Base-by-base conservation (phyloP, 1,140 invertebrate genomes). In the Bilobella aurantiaca region DNA sequence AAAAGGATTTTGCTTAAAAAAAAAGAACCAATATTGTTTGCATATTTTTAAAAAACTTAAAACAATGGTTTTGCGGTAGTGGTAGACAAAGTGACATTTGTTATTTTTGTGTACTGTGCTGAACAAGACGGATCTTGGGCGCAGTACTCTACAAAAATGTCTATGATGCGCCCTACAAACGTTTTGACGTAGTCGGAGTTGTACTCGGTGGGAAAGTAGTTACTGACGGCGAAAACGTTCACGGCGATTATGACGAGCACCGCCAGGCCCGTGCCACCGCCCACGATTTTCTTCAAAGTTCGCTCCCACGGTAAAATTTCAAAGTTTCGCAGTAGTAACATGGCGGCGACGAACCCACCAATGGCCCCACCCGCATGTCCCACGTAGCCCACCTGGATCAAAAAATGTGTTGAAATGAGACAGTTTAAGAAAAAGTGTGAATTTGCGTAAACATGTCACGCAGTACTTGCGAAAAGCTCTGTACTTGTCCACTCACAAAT, bases 341-440 rank as follows among this genome's bases (percentile, higher is more conserved):
- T 30, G 1, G 58, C 29, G 16, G 59, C 28, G 1, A 66, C 28
- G 18, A 66, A 46, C 8, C 64, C 64, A 25, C 57, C 37, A 32
- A 66, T 21, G 27, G 64, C 64, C 18, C 64, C 64, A n/a, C 64
- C 64, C 42, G 62, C 23, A 62, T 66, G 64, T 1, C 58, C 64
- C 3, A 47, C 58, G 47, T 66, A 57, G 31, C 47, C 31, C 8
- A 37, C 58, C 8, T 59, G 12, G n/a, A 28, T 47, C 16, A 27
- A 29, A 42, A 42, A 42, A 42, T 12, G 18, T 42, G 8, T 18
- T 12, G 18, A 42, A 42, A 8, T 42, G 8, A 42, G 34, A 8
- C 8, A 42, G 8, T 12, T 42, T 42, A 8, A 12, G 18, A 42
- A 18, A 18, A 12, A 12, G 34, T 42, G 34, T 42, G 8, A 42